Base-by-base conservation (phyloP, 2,888 invertebrate species). In the Meghimatium bilineatum region DNA sequence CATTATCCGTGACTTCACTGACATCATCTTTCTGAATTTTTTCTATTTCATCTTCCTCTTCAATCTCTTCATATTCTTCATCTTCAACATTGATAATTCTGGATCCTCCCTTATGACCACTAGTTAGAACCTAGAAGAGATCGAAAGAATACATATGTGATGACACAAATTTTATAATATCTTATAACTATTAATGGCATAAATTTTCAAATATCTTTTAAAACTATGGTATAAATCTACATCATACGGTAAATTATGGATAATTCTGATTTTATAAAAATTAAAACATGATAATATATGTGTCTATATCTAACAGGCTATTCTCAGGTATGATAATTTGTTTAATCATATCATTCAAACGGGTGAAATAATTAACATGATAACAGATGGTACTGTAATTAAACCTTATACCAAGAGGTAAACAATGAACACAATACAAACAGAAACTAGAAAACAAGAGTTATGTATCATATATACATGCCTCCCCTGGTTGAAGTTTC, bases 21-120 rank as follows among this genome's bases (percentile, higher is more conserved):
- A 36, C 32, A 20, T 52, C 34, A 17, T 80, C 80, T 26, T 60
- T 34, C 29, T 69, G 71, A 29, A n/a, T 69, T 20, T 36, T 69
- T 0, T 32, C 66, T 63, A 34, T 79, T 49, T 20, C 17, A 66
- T 75, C 85, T 12, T 74, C 80, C 49, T 83, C 81, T 26, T 82
- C 84, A 26, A 66, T 14, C 66, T 86, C 86, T 32, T 84, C 76
- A 32, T 75, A 66, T 1, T 76, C 63, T 20, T 76, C 80, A 72
- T 80, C 69, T 38, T 82, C 82, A 49, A 82, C 66, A 82, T 34
- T 75, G 63, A 82, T 82, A 44, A 82, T 82, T 82, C 76, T 81
- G 26, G 79, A 75, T 36, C 81, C 60, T 44, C 74, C 67, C n/a
- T 80, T 52, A 71, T 34, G n/a, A 36, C 63, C 67, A 75, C 80